Evolutionary conservation across 2,888 invertebrate genomes (phyloP), one percentile per base, ranked within the genome.

Genomic region (Agrilus mali): DNA sequence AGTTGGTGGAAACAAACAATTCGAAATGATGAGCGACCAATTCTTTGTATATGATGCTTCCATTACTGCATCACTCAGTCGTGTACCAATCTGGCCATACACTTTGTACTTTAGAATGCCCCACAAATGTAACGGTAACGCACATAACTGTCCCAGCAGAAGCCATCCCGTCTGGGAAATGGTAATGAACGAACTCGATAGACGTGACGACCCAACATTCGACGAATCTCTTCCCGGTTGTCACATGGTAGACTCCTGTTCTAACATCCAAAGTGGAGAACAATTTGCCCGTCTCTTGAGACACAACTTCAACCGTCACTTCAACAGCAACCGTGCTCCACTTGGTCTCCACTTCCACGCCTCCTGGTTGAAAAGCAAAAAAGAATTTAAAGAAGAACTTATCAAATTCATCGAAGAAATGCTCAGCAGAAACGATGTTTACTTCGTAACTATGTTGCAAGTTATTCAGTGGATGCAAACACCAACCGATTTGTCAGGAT

Each of bases 391-490:
- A 66, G 90, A 92, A 49, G 90, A 90, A 65, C 73, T 93, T 43
- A 82, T 86, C 64, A 89, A 88, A 66, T 93, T 93, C 69, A 90
- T 93, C 55, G 89, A 92, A 70, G 93, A 93, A 67, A 88, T 90
- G 86, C 69, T 87, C 55, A 81, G 77, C 54, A 80, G 83, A 60
- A 88, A 86, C 60, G 92, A 93, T 61, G 92, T 93, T 22, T 93
- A 92, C 72, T 93, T 93, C 66, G 88, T 89, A 49, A 92, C 89
- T 47, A 83, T 87, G 73, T 78, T 89, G 55, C 80, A 68, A 53
- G 92, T 92, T 22, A 88, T 93, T 60, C 89, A 92, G 67, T 93
- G 92, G 92, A 93, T 93, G 88, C 92, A 93, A 68, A 88, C 86
- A 58, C 93, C 93, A 43, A 89, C 88, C 27, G 92, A 92, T 66